A percentile compares a stretch with the other conserved stretches of the same genome.
These are phyloP conservation scores for Stramonita haemastoma DNA, from an alignment of 2,888 invertebrate genomes.

Conservation along the genomic window DNA sequence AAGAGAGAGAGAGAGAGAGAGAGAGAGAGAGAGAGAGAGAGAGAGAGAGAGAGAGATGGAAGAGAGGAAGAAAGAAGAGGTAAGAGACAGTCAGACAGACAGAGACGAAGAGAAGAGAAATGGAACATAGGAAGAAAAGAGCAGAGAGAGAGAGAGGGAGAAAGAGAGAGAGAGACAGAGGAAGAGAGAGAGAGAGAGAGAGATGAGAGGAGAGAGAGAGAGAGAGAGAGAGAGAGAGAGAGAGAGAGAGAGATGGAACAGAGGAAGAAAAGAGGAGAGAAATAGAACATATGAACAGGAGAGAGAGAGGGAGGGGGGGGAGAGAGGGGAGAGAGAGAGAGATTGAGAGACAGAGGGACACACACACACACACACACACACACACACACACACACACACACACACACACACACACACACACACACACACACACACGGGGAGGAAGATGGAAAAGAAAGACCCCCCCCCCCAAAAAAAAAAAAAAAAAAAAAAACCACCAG, in stretches of 20 bases:
- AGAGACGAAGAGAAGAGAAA: too few relatives aligned
- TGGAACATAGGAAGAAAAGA: too few relatives aligned
- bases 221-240: background rate
- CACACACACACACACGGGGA: too few relatives aligned
- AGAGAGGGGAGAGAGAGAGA: too few relatives aligned
- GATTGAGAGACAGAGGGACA: too few relatives aligned
- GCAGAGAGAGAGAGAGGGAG: too few relatives aligned
- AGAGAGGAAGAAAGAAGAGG: too few relatives aligned
- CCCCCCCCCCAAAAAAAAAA: too few relatives aligned
- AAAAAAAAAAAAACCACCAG: background rate
- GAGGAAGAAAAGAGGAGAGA: background rate
- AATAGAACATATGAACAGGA: background rate
- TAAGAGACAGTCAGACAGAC: too few relatives aligned
- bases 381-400: background rate
- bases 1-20: background rate
- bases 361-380: background rate
- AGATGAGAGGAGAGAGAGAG: too few relatives aligned
- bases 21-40: background rate
- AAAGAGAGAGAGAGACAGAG: background rate
- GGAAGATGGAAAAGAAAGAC: too few relatives aligned
- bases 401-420: background rate
- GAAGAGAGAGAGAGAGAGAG: background rate
- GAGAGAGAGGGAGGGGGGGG: background rate
- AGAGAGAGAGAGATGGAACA: slow-evolving; percentile 27
- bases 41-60: too few relatives aligned